These are phyloP conservation scores for Cassiopea andromeda DNA, from an alignment of 30 jellyfish, hydroid and myxozoan species.

Conservation along the genomic window DNA sequence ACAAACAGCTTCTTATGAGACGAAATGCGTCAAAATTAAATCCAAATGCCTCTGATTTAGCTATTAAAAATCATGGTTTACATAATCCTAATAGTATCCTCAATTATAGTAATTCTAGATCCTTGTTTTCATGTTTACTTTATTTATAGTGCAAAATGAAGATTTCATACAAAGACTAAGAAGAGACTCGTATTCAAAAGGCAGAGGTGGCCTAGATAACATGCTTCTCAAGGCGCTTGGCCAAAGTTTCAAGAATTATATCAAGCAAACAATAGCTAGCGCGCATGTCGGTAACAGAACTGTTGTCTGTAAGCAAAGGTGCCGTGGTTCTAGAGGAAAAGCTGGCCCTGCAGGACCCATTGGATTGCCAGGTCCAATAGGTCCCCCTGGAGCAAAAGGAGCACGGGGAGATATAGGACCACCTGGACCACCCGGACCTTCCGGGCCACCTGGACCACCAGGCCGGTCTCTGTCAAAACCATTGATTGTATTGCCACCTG, in stretches of 20 bases:
- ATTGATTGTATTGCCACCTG: neutral
- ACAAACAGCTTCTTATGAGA: neutral
- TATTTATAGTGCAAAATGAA: neutral
- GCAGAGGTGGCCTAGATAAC: neutral
- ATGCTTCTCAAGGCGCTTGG: neutral
- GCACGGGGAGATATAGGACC: slow-evolving; percentile 4
- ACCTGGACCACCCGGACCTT: slow-evolving; percentile 7
- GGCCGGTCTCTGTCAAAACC: slow-evolving; percentile 14
- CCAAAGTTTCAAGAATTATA: neutral
- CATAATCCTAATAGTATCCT: too few species aligned
- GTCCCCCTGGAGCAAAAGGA: slow-evolving; percentile 6
- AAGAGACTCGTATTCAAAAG: neutral
- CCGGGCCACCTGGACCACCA: slow-evolving; percentile 7
- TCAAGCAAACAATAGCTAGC: too few species aligned
- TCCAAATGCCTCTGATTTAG: neutral
- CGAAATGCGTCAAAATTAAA: neutral
- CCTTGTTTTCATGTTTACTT: neutral
- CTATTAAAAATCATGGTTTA: neutral
- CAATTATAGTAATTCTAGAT: neutral
- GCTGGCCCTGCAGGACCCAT: slow-evolving; percentile 9
- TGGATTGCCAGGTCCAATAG: slow-evolving; percentile 13
- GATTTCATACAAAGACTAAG: neutral
- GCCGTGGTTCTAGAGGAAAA: slow-evolving; percentile 7
- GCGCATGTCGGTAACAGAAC: neutral
- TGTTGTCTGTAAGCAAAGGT: neutral